phyloP scores from a whole-genome alignment of 1,140 invertebrate genomes.

The Neocloeon triangulifer region DNA sequence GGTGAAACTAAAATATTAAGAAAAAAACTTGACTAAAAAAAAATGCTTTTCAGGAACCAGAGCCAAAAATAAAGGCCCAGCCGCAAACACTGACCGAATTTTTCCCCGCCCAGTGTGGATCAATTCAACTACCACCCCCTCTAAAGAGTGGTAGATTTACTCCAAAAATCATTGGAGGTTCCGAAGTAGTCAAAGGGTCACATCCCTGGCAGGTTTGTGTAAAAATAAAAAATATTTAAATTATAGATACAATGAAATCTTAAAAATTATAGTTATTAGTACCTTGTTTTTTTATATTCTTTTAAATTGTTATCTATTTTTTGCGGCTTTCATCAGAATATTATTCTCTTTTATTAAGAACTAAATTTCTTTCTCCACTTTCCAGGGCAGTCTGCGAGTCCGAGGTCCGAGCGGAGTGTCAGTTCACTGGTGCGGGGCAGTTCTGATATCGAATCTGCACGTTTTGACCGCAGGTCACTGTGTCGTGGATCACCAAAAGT shows the following conservation, averaged over 20 bases:
- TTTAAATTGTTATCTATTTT: too few relatives aligned
- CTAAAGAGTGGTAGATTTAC: too few relatives aligned
- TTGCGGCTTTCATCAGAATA: too few relatives aligned
- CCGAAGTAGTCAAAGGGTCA: slow-evolving; percentile 28
- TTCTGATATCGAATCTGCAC: slow-evolving; percentile 40
- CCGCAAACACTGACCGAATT: slow-evolving; percentile 9
- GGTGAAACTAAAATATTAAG: too few relatives aligned
- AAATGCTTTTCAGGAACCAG: too few relatives aligned
- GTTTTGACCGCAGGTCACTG: slow-evolving; percentile 64
- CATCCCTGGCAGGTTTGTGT: slow-evolving; percentile 51
- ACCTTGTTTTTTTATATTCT: too few relatives aligned
- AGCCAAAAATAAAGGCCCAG: background rate
- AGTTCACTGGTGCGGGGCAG: slow-evolving; percentile 54
- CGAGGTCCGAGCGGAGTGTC: slow-evolving; percentile 26
- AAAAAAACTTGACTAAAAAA: too few relatives aligned
- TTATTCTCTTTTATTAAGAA: too few relatives aligned
- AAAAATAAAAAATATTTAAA: background rate
- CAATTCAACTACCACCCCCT: slow-evolving; percentile 13
- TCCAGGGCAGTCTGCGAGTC: slow-evolving; percentile 41
- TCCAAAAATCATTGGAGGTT: slow-evolving; percentile 24
- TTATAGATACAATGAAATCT: background rate
- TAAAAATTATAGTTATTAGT: too few relatives aligned
- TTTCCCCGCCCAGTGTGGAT: slow-evolving; percentile 22
- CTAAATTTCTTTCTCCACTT: slow-evolving; percentile 10
- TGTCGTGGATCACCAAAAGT: slow-evolving; percentile 38